Conservation (phyloP, 2,797 vertebrate species). For the Argyrosomus regius region DNA sequence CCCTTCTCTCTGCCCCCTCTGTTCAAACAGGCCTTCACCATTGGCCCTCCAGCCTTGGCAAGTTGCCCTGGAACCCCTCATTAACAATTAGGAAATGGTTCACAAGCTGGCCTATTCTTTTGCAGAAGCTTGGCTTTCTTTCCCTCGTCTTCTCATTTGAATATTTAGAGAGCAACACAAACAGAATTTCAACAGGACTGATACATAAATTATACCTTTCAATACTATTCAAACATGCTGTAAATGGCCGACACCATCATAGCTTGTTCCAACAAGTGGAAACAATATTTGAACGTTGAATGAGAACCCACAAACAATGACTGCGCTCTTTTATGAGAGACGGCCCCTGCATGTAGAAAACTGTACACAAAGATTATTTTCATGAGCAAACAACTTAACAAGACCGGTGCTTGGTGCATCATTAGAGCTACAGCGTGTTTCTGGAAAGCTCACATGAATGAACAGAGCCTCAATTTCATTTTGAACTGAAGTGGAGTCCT, state of each 20-base stretch:
- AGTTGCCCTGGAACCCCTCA: conserved; percentile 78
- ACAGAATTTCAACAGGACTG: conserved; percentile 51
- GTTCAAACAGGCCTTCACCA: conserved; percentile 67
- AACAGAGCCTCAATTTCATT: not conserved
- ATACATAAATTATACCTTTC: conserved; percentile 56
- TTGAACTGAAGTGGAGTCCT: not conserved
- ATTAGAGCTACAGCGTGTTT: conserved; percentile 8
- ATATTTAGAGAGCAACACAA: conserved; percentile 86
- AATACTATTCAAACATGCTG: conserved; percentile 33
- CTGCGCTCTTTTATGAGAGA: not conserved
- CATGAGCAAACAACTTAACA: conserved; percentile 27
- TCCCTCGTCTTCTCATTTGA: conserved; percentile 84
- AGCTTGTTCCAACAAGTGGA: conserved; percentile 18
- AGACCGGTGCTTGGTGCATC: not conserved
- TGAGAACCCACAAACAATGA: conserved; percentile 1
- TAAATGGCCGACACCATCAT: not conserved
- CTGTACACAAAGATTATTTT: conserved; percentile 26
- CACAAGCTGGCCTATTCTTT: conserved; percentile 89
- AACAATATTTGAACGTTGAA: conserved; percentile 29
- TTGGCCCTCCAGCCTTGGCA: conserved; percentile 83
- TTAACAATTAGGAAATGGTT: conserved; percentile 93
- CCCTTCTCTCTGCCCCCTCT: conserved; percentile 75
- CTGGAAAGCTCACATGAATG: not conserved
- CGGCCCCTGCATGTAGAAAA: conserved; percentile 3
- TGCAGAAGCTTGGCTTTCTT: conserved; percentile 85